These are phyloP conservation scores for Syritta pipiens DNA, from an alignment of 2,888 invertebrate species.

Conservation along the genomic window DNA sequence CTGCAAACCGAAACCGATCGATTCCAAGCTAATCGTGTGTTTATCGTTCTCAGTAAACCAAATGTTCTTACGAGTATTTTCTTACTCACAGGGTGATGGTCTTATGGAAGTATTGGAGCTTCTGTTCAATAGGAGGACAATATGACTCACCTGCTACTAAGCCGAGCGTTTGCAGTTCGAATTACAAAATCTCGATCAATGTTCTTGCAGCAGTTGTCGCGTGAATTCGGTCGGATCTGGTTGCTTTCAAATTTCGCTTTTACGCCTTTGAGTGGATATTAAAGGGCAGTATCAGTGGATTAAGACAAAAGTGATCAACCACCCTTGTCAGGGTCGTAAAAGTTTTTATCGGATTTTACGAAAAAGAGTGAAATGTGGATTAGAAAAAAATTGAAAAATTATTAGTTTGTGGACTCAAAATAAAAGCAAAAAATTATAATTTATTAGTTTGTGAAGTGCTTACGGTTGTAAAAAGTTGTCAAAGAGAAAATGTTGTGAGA, in stretches of 20 bases:
- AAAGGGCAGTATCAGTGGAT: background rate
- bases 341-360: no score
- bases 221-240: conserved; percentile 8
- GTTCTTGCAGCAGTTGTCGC: conserved; percentile 2
- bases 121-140: no score
- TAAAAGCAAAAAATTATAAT: no score
- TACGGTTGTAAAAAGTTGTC: no score
- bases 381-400: no score
- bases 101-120: background rate
- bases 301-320: background rate
- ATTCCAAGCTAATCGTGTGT: background rate
- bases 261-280: no score
- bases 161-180: background rate
- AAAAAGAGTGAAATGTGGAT: no score
- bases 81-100: background rate
- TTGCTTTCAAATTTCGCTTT: background rate
- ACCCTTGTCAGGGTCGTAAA: no score
- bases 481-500: no score
- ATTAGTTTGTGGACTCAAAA: no score
- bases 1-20: conserved; percentile 5
- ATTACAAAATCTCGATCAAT: background rate
- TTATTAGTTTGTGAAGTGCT: no score
- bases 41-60: background rate
- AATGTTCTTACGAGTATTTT: background rate
- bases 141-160: background rate